Base-by-base conservation (phyloP, 2,888 invertebrate species). In the Amiota minor region DNA sequence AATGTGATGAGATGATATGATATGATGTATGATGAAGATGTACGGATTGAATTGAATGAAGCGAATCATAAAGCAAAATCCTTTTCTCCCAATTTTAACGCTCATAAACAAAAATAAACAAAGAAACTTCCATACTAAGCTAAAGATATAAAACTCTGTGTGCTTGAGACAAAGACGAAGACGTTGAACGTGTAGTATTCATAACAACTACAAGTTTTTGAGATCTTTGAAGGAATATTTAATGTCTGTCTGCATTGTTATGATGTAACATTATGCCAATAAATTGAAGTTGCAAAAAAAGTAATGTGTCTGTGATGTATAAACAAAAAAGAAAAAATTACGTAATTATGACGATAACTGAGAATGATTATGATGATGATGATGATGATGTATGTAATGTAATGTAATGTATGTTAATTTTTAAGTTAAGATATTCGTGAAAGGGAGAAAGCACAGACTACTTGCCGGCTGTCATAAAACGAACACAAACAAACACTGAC, bases 241-340 rank as follows among this genome's bases (percentile, higher is more conserved):
- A n/a, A 53, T n/a, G n/a, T 53, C 16, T 59, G 20, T 20, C 59
- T 59, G 20, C 20, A 20, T 20, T 59, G 12, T 59, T n/a, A 14
- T 53, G 53, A 14, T 53, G 53, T 9, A 35, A 16, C 53, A 53
- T 53, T 6, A 20, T 20, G 11, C 59, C 20, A 59, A 59, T 18
- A 59, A 53, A 18, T 59, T 59, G 59, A 53, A 53, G 53, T 16
- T 14, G 16, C 53, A n/a, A 16, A 6, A n/a, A 77, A 70, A 62
- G 61, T 65, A 76, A 72, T 77, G 73, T 78, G 78, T 77, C 78
- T 78, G 78, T 78, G 78, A 78, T 78, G 72, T 35, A 4, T 35
- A 35, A 35, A 35, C 35, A 35, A 35, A 35, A 35, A 35, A 35
- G 6, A 35, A 35, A 35, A 35, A 35, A 35, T 6, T 14, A 64